Base-by-base conservation (phyloP, 2,888 invertebrate species). In the Cantharis rufa region DNA sequence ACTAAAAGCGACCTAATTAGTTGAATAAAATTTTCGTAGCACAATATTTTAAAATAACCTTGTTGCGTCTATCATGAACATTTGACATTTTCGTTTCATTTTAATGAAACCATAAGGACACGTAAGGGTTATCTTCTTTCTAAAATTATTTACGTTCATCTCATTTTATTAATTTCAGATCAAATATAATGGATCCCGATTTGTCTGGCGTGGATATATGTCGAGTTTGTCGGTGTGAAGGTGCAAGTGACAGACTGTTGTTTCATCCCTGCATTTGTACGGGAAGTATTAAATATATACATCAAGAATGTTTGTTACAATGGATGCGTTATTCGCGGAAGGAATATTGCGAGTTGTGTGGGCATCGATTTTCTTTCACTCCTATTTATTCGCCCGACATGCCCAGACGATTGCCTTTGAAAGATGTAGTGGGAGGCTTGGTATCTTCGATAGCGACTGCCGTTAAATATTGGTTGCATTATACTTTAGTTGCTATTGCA, bases 321-420 rank as follows among this genome's bases (percentile, higher is more conserved):
- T 99, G 99, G 99, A 96, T 99, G 93, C 94, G 98, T 81, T 99
- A 99, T 88, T 98, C 98, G 79, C 93, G 98, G 82, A 99, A 99
- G 89, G 99, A 99, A 88, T 98, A 97, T 87, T 99, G 99, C 90
- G 99, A 99, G 88, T 89, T 99, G 81, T 99, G 99, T 88, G 97
- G 98, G 79, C 96, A 99, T 89, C 93, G 97, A 78, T 99, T 99
- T 89, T 97, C 98, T 3, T 99, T 99, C 86, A 98, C 97, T 85
- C 99, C 99, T 27, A 99, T 99, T 84, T 99, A 99, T 89, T 97
- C 98, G n/a, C 97, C 98, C 27, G 99, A 99, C 87, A 99, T 99
- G 99, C 99, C 99, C n/a, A 93, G 98, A 78, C 92, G 98, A 78
- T 90, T 99, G 84, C 99, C 99, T 0, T 90, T 99, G 28, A 92